These are phyloP conservation scores for Gnatocerus cornutus DNA, from an alignment of 2,888 invertebrate species.

Conservation along the genomic window DNA sequence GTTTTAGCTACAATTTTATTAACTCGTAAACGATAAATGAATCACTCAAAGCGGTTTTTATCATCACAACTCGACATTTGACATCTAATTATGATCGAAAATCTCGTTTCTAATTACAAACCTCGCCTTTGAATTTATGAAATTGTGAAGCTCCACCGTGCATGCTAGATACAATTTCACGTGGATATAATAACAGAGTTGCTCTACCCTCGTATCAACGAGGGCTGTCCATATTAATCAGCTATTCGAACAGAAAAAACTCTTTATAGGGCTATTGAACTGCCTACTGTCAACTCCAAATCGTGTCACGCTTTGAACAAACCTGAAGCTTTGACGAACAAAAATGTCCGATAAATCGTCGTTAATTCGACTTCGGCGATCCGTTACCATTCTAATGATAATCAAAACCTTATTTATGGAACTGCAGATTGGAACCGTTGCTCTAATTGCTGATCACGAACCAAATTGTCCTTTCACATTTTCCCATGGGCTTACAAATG, in stretches of 20 bases:
- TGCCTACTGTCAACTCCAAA: constrained; percentile 43
- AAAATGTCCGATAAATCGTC: constrained; percentile 41
- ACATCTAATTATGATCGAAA: neutral
- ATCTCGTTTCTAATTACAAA: constrained; percentile 6
- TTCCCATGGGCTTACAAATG: constrained; percentile 22
- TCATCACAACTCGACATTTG: neutral
- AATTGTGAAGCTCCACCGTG: constrained; percentile 21
- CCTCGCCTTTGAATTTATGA: constrained; percentile 25
- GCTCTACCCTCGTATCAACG: constrained; percentile 19
- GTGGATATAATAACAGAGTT: constrained; percentile 34
- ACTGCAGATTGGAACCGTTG: constrained; percentile 41
- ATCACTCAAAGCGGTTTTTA: neutral
- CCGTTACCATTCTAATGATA: constrained; percentile 46
- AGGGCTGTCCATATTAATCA: constrained; percentile 44
- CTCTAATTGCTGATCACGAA: constrained; percentile 42
- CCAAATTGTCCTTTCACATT: constrained; percentile 37
- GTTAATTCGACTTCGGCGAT: constrained; percentile 37
- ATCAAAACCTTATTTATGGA: constrained; percentile 44
- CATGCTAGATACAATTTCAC: constrained; percentile 33
- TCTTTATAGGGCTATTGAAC: constrained; percentile 44
- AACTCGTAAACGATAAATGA: constrained; percentile 27
- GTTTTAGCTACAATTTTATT: constrained; percentile 23
- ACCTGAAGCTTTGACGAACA: constrained; percentile 30
- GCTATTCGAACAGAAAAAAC: constrained; percentile 31
- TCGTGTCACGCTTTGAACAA: constrained; percentile 36